phyloP scores from a whole-genome alignment of 1,140 invertebrate genomes.

The Drosophila pachea region DNA sequence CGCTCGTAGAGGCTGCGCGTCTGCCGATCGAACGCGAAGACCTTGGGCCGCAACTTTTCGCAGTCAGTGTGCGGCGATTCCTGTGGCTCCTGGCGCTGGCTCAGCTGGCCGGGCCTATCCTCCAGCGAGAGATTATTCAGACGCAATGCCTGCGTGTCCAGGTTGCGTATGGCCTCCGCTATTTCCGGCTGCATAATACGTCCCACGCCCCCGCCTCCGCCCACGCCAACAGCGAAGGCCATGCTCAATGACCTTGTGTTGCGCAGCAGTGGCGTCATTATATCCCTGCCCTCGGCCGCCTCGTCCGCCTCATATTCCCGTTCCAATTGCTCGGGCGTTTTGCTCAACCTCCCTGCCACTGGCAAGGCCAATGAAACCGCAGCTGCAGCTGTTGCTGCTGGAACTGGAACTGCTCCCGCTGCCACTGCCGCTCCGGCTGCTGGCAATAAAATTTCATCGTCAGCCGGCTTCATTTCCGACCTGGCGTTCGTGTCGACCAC shows the following conservation, averaged over 20 bases:
- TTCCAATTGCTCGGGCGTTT: conserved; percentile 75
- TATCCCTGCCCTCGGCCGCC: conserved; percentile 63
- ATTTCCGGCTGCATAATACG: conserved; percentile 68
- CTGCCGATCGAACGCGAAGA: conserved; percentile 48
- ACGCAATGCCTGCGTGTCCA: conserved; percentile 64
- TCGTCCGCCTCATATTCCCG: conserved; percentile 68
- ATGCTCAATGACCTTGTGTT: conserved; percentile 50
- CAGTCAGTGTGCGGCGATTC: conserved; percentile 26
- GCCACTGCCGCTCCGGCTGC: background rate
- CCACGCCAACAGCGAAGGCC: conserved; percentile 25
- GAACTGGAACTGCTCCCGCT: too few species aligned
- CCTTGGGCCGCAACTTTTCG: conserved; percentile 57
- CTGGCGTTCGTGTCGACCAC: conserved; percentile 4
- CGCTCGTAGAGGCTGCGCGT: conserved; percentile 64
- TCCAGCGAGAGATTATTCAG: conserved; percentile 62
- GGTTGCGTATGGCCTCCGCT: conserved; percentile 68
- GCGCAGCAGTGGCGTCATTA: conserved; percentile 72
- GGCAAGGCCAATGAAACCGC: conserved; percentile 19
- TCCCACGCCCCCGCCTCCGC: conserved; percentile 10
- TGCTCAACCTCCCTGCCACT: conserved; percentile 33
- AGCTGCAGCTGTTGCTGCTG: background rate
- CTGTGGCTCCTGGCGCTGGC: conserved; percentile 16
- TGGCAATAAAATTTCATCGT: background rate
- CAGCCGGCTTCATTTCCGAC: conserved; percentile 58
- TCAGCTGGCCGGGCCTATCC: conserved; percentile 12